A percentile compares a stretch with the other conserved stretches of the same genome.
phyloP scores from a whole-genome alignment of 2,888 invertebrate genomes.

The Hirtodrosophila confusa region DNA sequence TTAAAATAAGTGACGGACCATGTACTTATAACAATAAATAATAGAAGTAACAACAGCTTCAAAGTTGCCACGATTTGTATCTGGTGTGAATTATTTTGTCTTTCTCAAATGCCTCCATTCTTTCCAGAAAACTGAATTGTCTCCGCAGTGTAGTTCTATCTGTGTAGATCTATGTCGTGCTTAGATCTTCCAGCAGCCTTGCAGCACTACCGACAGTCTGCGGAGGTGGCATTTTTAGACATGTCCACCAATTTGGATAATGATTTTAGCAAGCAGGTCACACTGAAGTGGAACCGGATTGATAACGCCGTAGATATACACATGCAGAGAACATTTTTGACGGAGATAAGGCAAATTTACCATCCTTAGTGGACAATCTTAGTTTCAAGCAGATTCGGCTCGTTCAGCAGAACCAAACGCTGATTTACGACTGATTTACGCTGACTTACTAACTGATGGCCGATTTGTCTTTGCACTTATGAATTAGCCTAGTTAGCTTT shows the following conservation, averaged over 20 bases:
- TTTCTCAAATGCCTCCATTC: constrained; percentile 24
- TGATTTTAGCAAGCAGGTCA: constrained; percentile 23
- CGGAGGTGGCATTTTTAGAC: constrained; percentile 20
- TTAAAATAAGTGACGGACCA: constrained; percentile 75
- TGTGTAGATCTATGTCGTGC: constrained; percentile 11
- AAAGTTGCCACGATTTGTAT: constrained; percentile 57
- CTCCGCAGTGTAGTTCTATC: constrained; percentile 7
- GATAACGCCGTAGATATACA: neutral
- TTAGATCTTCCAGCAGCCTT: neutral
- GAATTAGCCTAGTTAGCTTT: no score
- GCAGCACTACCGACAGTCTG: neutral
- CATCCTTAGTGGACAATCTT: no score
- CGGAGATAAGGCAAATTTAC: no score
- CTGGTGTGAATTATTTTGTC: constrained; percentile 58
- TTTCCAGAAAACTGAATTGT: constrained; percentile 41
- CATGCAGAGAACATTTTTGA: neutral
- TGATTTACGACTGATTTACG: no score
- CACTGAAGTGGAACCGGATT: neutral
- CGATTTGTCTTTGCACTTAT: no score
- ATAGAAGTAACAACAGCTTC: constrained; percentile 36
- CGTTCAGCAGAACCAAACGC: no score
- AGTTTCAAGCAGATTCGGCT: no score
- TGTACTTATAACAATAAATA: constrained; percentile 63
- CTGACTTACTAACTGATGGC: no score
- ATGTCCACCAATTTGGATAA: constrained; percentile 41